Base-by-base conservation (phyloP, 2,797 vertebrate species). In the Heterohyrax brucei region DNA sequence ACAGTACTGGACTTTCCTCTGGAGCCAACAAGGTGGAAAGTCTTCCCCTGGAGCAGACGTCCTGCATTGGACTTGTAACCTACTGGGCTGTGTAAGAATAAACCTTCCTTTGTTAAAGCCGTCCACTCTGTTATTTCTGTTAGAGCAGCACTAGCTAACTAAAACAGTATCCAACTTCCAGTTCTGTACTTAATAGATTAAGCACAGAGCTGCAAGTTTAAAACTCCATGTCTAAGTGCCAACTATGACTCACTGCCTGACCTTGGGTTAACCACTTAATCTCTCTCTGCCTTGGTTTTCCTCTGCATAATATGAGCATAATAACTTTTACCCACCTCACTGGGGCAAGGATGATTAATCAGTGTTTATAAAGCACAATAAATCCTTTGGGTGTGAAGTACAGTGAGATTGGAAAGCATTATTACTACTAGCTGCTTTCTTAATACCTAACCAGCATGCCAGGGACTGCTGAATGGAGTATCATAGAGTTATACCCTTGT, bases 361-460 rank as follows among this genome's bases (percentile, higher is more conserved):
- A 81, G 84, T 96, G 94, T 95, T 97, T 95, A 85, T 96, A 92
- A 96, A 94, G 59, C 92, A 85, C 96, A 92, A 87, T 95, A 97
- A 96, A 97, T 96, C 92, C 93, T 95, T 75, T 93, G 83, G 30
- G 28, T 96, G 76, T 81, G 83, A 93, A 96, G 62, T 93, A 0
- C 19, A 90, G 46, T 50, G 39, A 95, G 70, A 94, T 18, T 91
- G 91, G 77, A 93, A 95, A 88, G 68, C 64, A 72, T 93, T 95
- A 95, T 94, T 96, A 77, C 84, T 88, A 96, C 93, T 91, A 96
- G 70, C 96, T 93, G 50, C 70, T 96, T 96, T 96, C 87, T 91
- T 92, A 85, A 95, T 95, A 95, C 56, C 91, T 78, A 95, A 86
- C 56, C 80, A 87, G 73, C 78, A 56, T 86, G n/a, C 75, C 78